A percentile compares a stretch with the other conserved stretches of the same genome.
Evolutionary conservation across 2,797 vertebrate genomes (phyloP).

Genomic region (Phoxinus dragarum): DNA sequence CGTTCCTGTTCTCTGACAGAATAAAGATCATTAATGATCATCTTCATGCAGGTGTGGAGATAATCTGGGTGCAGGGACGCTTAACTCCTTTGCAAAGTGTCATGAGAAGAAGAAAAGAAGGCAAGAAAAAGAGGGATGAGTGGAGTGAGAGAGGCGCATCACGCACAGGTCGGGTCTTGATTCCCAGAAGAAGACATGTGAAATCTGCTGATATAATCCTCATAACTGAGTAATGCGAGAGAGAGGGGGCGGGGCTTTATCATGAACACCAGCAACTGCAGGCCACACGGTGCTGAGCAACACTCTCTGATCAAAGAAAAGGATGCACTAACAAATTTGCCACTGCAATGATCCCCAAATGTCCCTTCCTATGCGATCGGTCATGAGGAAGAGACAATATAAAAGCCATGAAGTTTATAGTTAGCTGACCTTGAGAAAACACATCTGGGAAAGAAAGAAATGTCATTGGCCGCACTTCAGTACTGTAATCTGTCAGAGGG

Average conservation of each 20-base stretch:
- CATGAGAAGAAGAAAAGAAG: background rate
- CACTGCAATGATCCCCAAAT: background rate
- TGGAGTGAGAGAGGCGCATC: background rate
- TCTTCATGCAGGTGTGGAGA: background rate
- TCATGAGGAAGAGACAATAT: background rate
- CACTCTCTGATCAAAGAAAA: background rate
- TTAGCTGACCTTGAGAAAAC: background rate
- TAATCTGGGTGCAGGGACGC: slow-evolving; percentile 1
- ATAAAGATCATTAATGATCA: slow-evolving; percentile 19
- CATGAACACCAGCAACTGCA: background rate
- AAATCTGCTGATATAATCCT: slow-evolving; percentile 22
- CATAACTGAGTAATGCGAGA: background rate
- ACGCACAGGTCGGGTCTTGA: background rate
- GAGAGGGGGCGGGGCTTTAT: background rate
- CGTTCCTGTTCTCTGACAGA: background rate
- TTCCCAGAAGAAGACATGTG: background rate
- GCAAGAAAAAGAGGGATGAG: background rate
- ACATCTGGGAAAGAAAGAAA: background rate
- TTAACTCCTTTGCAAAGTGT: background rate
- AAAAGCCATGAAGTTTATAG: background rate
- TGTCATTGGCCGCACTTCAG: background rate
- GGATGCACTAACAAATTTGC: background rate
- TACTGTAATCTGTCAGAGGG: background rate
- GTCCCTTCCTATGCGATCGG: background rate
- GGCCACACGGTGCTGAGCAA: background rate